These are phyloP conservation scores for Salvelinus fontinalis DNA, from an alignment of 2,113 vertebrate genomes.

Conservation along the genomic window DNA sequence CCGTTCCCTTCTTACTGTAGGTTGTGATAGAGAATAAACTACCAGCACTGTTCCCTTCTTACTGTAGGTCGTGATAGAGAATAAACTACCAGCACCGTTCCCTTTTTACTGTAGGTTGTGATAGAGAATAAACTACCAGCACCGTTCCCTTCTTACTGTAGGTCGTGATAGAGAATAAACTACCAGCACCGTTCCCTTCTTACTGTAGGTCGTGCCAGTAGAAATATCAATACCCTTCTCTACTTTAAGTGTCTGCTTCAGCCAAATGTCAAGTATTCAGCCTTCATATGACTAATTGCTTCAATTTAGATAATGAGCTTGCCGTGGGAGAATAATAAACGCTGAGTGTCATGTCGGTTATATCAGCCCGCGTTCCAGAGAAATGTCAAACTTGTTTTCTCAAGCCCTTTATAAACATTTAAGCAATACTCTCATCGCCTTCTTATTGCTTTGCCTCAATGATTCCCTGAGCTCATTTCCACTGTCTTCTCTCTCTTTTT, in stretches of 20 bases:
- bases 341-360: not conserved
- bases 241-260: constrained; percentile 53
- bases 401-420: constrained; percentile 16
- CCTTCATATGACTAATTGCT: constrained; percentile 55
- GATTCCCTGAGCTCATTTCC: constrained; percentile 19
- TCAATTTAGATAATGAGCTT: constrained; percentile 57
- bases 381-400: constrained; percentile 14
- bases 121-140: no score
- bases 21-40: no score
- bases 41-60: no score
- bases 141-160: no score
- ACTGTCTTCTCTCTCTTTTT: not conserved
- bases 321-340: not conserved
- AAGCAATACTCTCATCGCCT: not conserved
- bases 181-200: no score
- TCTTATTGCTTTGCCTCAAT: constrained; percentile 3
- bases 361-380: not conserved
- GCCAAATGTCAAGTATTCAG: constrained; percentile 51
- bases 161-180: no score
- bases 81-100: no score
- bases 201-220: not conserved
- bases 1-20: no score
- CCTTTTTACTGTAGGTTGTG: no score
- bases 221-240: constrained; percentile 48
- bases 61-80: no score